phyloP scores from a whole-genome alignment of 2,888 invertebrate genomes.

The Stenodera caucasica region DNA sequence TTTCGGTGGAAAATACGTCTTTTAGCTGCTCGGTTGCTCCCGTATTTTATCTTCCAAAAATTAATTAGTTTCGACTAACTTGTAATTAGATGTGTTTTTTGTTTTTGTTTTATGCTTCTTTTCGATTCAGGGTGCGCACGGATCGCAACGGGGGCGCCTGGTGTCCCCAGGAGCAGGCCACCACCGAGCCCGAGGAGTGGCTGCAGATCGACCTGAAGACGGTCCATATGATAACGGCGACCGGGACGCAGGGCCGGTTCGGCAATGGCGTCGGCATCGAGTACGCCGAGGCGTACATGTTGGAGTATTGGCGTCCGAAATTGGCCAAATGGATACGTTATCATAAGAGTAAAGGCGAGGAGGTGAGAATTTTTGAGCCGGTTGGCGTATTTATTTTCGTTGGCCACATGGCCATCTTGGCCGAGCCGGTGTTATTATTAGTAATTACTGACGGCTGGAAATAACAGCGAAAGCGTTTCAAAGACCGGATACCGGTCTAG shows the following conservation, averaged over 20 bases:
- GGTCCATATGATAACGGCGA: slow-evolving; percentile 78
- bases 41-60: slow-evolving; percentile 5
- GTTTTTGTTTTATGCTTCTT: too few species aligned
- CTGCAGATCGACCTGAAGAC: slow-evolving; percentile 77
- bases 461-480: slow-evolving; percentile 31
- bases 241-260: slow-evolving; percentile 88
- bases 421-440: slow-evolving; percentile 33
- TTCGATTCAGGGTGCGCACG: slow-evolving; percentile 83
- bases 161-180: slow-evolving; percentile 85
- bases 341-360: slow-evolving; percentile 74
- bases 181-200: slow-evolving; percentile 75
- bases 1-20: slow-evolving; percentile 2
- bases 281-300: slow-evolving; percentile 78
- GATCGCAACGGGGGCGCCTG: slow-evolving; percentile 90
- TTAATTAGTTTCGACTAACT: slow-evolving; percentile 9
- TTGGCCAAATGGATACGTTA: slow-evolving; percentile 76
- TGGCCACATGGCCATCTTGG: slow-evolving; percentile 30
- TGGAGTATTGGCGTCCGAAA: slow-evolving; percentile 77
- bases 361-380: too few species aligned
- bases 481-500: slow-evolving; percentile 30
- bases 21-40: not conserved
- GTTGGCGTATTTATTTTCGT: slow-evolving; percentile 33
- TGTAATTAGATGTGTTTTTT: slow-evolving; percentile 11
- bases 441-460: slow-evolving; percentile 31
- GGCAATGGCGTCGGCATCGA: slow-evolving; percentile 90